A percentile compares a stretch with the other conserved stretches of the same genome.
Evolutionary conservation across 2,113 vertebrate species (phyloP).

Genomic region (Apteryx owenii): DNA sequence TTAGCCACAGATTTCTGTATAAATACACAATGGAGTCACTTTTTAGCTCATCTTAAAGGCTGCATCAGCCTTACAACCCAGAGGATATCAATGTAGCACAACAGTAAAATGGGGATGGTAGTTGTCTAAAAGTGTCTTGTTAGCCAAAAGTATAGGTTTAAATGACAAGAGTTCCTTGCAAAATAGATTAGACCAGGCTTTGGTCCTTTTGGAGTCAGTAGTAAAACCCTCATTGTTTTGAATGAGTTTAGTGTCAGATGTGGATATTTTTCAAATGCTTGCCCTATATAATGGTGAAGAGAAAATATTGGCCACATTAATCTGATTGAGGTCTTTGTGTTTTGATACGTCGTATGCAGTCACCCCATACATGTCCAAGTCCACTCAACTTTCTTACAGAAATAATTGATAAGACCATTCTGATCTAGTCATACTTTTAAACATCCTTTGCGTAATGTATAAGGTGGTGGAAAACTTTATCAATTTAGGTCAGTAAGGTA

Average conservation of each 20-base stretch:
- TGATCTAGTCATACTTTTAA: not conserved
- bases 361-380: not conserved
- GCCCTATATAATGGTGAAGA: not conserved
- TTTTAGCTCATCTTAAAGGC: conserved; percentile 32
- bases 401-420: not conserved
- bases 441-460: rapidly evolving
- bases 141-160: not conserved
- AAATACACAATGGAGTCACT: conserved; percentile 46
- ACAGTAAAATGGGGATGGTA: not conserved
- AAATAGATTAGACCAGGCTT: not conserved
- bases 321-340: not conserved
- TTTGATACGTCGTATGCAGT: not conserved
- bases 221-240: not conserved
- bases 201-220: not conserved
- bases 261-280: not conserved
- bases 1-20: conserved; percentile 54
- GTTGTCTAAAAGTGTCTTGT: not conserved
- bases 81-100: not conserved
- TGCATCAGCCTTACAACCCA: not conserved
- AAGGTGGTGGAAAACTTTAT: not conserved
- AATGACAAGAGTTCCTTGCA: not conserved
- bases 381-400: not conserved
- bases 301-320: no score
- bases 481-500: not conserved
- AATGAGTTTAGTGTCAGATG: not conserved